These are phyloP conservation scores for Polypterus senegalus DNA, from an alignment of 2,113 vertebrate genomes.

Conservation along the genomic window DNA sequence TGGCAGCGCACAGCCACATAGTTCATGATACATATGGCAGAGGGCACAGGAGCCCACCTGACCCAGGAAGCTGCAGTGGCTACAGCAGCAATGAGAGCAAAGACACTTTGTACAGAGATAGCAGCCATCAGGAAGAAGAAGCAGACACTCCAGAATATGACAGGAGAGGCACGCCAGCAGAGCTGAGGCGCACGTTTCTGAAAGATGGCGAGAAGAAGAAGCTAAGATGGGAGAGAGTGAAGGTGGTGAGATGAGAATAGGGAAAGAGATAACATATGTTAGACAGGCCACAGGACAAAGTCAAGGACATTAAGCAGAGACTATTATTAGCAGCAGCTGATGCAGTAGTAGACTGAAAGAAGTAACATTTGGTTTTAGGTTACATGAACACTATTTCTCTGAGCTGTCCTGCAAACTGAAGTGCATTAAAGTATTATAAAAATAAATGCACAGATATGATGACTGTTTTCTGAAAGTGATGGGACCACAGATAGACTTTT, in stretches of 20 bases:
- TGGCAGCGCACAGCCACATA: not conserved
- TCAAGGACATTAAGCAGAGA: no score
- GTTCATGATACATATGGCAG: not conserved
- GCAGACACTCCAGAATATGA: conserved; percentile 40
- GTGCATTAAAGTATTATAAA: no score
- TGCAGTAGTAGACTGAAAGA: no score
- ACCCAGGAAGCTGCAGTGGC: conserved; percentile 16
- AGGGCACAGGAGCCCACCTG: conserved; percentile 4
- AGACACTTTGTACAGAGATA: conserved; percentile 26
- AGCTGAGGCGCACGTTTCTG: conserved; percentile 46
- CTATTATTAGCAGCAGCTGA: no score
- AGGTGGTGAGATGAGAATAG: not conserved
- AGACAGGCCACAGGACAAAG: no score
- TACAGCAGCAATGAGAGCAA: conserved; percentile 28
- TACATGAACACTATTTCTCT: no score
- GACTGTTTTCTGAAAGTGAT: no score
- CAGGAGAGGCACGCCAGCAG: conserved; percentile 53
- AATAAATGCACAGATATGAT: no score
- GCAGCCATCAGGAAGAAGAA: conserved; percentile 31
- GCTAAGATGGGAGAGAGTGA: not conserved
- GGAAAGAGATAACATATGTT: no score
- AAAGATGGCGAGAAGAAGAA: conserved; percentile 1
- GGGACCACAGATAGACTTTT: no score
- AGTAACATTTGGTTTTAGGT: no score
- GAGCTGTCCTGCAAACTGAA: no score